These are phyloP conservation scores for Teinopalpus imperialis DNA, from an alignment of 2,888 invertebrate genomes.

Conservation along the genomic window DNA sequence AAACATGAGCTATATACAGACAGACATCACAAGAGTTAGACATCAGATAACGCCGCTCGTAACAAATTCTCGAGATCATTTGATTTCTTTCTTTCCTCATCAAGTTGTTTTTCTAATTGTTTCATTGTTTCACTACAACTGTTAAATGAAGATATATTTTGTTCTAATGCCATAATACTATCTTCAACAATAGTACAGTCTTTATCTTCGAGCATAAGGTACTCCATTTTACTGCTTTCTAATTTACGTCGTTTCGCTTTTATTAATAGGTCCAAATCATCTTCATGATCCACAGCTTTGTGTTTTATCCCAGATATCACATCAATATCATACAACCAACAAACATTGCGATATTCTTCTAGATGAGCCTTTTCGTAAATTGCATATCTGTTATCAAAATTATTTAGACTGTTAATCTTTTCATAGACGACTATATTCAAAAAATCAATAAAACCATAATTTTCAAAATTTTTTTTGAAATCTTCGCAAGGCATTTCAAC, in stretches of 20 bases:
- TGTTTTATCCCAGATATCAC: slow-evolving; percentile 57
- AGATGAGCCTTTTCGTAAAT: slow-evolving; percentile 81
- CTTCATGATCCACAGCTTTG: slow-evolving; percentile 57
- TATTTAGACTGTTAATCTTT: slow-evolving; percentile 71
- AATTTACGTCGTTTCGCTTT: slow-evolving; percentile 68
- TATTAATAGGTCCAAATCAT: slow-evolving; percentile 60
- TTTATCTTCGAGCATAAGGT: slow-evolving; percentile 67
- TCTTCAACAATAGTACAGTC: slow-evolving; percentile 62
- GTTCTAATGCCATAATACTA: slow-evolving; percentile 54
- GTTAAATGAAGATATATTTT: slow-evolving; percentile 54
- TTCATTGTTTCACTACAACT: slow-evolving; percentile 61
- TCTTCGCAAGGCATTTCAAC: slow-evolving; percentile 55
- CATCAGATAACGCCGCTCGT: slow-evolving; percentile 62
- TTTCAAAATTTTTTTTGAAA: slow-evolving; percentile 58
- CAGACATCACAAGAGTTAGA: slow-evolving; percentile 42
- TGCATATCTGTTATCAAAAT: slow-evolving; percentile 72
- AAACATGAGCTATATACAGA: slow-evolving; percentile 11
- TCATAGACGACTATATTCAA: slow-evolving; percentile 79
- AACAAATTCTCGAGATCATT: slow-evolving; percentile 72
- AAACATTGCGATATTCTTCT: slow-evolving; percentile 71
- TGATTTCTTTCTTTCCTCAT: slow-evolving; percentile 68
- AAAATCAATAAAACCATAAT: slow-evolving; percentile 77
- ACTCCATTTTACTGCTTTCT: slow-evolving; percentile 52
- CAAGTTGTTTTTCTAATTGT: slow-evolving; percentile 72
- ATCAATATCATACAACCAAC: slow-evolving; percentile 82